phyloP scores from a whole-genome alignment of 2,797 vertebrate genomes.

The Lateolabrax maculatus region DNA sequence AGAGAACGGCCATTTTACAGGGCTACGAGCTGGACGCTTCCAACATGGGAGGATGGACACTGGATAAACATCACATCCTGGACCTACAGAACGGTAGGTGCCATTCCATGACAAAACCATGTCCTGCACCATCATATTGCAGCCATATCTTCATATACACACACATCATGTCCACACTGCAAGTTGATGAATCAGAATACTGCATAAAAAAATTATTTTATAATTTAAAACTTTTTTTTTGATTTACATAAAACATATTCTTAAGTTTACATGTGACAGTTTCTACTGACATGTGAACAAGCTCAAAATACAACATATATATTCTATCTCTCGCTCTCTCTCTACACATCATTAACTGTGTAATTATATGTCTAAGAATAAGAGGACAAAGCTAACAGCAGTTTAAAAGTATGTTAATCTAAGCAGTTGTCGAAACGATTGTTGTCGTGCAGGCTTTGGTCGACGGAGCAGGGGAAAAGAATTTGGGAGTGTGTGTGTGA shows the following conservation, averaged over 20 bases:
- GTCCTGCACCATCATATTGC: background rate
- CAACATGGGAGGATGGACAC: slow-evolving; percentile 96
- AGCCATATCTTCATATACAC: background rate
- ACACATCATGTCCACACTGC: background rate
- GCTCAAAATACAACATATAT: background rate
- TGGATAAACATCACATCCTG: slow-evolving; percentile 96
- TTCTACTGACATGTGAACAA: background rate
- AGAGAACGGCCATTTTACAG: slow-evolving; percentile 93
- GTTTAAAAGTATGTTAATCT: slow-evolving; percentile 52
- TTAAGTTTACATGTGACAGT: background rate
- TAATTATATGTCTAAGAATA: slow-evolving; percentile 34
- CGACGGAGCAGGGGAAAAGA: slow-evolving; percentile 10
- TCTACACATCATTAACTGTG: slow-evolving; percentile 28
- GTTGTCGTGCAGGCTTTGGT: slow-evolving; percentile 51
- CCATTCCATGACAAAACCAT: background rate
- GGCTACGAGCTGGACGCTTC: slow-evolving; percentile 97
- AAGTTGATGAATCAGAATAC: background rate
- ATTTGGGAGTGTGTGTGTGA: slow-evolving; percentile 3
- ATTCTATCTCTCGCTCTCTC: background rate
- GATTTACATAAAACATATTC: background rate
- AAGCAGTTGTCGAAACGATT: slow-evolving; percentile 48
- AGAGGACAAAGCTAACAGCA: slow-evolving; percentile 33
- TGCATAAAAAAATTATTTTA: too few relatives aligned
- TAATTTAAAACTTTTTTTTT: background rate
- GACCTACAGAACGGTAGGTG: slow-evolving; percentile 94